Evolutionary conservation across 2,888 invertebrate genomes (phyloP), one percentile per base, ranked within the genome.

Genomic region (Habrosyne pyritoides): DNA sequence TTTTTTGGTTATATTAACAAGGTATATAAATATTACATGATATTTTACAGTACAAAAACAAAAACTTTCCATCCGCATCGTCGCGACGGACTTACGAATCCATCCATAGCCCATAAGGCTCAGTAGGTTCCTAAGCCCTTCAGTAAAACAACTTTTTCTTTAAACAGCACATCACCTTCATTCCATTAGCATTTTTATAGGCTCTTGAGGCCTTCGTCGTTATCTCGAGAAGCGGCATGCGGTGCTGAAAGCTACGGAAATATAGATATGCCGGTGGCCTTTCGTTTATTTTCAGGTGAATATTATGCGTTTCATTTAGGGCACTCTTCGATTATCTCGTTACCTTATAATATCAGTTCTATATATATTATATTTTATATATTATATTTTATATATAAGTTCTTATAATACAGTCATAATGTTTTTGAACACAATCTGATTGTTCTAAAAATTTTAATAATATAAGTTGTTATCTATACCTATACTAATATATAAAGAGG

Each of bases 161-260:
- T 60, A 74, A 77, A 75, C 69, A 42, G 42, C 42, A 63, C 71
- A 76, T 75, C 83, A 80, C 83, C 81, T 82, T 75, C 69, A 69
- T 80, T 69, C 71, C 67, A 85, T 87, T 86, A 84, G 76, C 85
- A 86, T 86, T 86, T 86, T 84, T 85, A 85, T 86, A 81, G 80
- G 78, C 75, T 75, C 70, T 77, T 72, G 72, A 74, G 72, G 69
- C 63, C 47, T 53, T 60, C 67, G 69, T 67, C 77, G 79, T 82
- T 84, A 81, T 81, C 78, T 78, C 67, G 64, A 73, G 69, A 69
- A 69, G 69, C 42, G 42, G 67, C 70, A 67, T 68, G 68, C 66
- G 57, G 66, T 64, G 66, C 65, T 64, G 66, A 74, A 73, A 73
- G 67, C 70, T 63, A 59, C 57, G 56, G 64, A 73, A 68, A 72